Evolutionary conservation across 2,113 vertebrate genomes (phyloP), one percentile per base, ranked within the genome.

Genomic region (Callorhinus ursinus): DNA sequence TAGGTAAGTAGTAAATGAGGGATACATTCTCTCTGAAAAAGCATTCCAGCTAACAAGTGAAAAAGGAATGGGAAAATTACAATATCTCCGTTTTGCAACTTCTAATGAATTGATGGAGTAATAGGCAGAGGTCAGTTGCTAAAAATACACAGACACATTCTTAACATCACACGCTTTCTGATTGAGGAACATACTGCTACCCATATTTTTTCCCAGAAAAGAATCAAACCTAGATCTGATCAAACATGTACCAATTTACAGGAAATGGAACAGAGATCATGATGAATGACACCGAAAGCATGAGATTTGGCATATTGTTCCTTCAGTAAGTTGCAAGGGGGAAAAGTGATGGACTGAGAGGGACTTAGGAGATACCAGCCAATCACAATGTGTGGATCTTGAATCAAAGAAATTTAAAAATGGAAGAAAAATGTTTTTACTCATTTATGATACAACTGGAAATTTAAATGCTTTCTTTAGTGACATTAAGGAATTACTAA

Each of bases 381-480:
- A 69, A 3, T 87, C 67, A 63, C 42, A 71, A 1, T 61, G 33
- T 42, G 9, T 76, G 36, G 10, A 31, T 15, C 71, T 76, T 53
- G 74, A 96, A 82, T 76, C 57, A 76, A 93, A 90, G 3, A 67
- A 81, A 74, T n/a, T 53, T 42, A 26, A 77, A 90, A 36, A 18
- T 18, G 31, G 28, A 51, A n/a, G 36, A 91, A 59, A 69, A 15
- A 51, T 42, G 5, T 67, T 67, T 2, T 83, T 63, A 15, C 33
- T 36, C 7, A 72, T n/a, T 61, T 71, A 57, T 31, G 63, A 76
- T 6, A 3, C 26, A 87, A 55, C 1, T 31, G 51, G 24, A 79
- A 82, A 81, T 96, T 90, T 76, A 22, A 84, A 92, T 65, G 36
- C 28, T 93, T 76, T 85, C 26, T 89, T 65, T 81, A 81, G 81